A percentile compares a stretch with the other conserved stretches of the same genome.
These are phyloP conservation scores for Drosophila nikananu DNA, from an alignment of 1,140 invertebrate genomes.

Conservation along the genomic window DNA sequence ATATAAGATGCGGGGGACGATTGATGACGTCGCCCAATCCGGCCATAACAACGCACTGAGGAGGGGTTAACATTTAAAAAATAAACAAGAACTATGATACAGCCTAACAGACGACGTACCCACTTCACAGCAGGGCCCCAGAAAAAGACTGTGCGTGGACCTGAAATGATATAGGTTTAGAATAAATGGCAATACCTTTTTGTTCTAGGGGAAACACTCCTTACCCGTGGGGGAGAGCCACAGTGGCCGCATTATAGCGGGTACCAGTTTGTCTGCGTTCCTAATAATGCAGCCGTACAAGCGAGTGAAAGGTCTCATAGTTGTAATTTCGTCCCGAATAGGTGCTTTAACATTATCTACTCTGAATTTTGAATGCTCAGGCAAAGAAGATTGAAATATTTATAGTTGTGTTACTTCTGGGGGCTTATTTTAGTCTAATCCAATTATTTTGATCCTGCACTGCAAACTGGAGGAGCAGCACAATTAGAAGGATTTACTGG, in stretches of 20 bases:
- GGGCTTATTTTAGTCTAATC: not conserved
- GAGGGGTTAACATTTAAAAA: not conserved
- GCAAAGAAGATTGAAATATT: not conserved
- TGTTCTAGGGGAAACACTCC: not conserved
- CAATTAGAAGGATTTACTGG: not conserved
- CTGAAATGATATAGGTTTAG: not conserved
- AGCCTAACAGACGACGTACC: slow-evolving; percentile 7
- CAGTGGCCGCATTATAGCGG: not conserved
- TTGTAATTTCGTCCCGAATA: slow-evolving; percentile 3
- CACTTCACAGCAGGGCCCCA: slow-evolving; percentile 33
- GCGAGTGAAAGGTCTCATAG: slow-evolving; percentile 15
- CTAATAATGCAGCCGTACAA: slow-evolving; percentile 12
- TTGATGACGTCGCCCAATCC: slow-evolving; percentile 11
- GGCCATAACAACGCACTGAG: slow-evolving; percentile 15
- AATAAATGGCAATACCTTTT: not conserved
- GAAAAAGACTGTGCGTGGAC: slow-evolving; percentile 17
- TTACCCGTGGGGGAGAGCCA: slow-evolving; percentile 31
- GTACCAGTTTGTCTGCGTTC: slow-evolving; percentile 5
- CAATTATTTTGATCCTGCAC: not conserved
- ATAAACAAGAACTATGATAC: not conserved
- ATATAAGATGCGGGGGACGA: slow-evolving; percentile 18
- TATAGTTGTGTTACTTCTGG: no score
- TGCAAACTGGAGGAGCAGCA: not conserved
- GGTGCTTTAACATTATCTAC: not conserved
- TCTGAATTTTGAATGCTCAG: slow-evolving; percentile 12